Evolutionary conservation across 2,113 vertebrate species (phyloP).

Genomic region (Machaerirhynchus nigripectus): DNA sequence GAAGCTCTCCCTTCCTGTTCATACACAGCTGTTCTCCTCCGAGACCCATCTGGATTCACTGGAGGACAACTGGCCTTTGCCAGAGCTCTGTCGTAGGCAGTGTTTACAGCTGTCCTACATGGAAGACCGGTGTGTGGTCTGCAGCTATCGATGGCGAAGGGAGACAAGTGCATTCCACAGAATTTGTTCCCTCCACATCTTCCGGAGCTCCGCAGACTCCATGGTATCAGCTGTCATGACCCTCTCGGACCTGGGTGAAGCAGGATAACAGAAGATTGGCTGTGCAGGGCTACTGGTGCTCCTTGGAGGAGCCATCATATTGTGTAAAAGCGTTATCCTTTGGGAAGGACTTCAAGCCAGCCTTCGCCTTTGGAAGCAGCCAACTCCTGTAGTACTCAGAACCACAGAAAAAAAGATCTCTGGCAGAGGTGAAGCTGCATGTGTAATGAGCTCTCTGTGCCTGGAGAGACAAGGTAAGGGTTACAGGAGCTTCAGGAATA

Average conservation of each 20-base stretch:
- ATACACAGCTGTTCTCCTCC: conserved; percentile 63
- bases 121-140: conserved; percentile 54
- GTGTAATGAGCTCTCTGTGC: background rate
- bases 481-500: background rate
- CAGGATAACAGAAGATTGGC: background rate
- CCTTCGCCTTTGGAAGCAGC: background rate
- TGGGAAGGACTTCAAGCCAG: background rate
- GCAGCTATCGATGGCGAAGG: background rate
- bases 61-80: conserved; percentile 58
- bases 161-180: conserved; percentile 17
- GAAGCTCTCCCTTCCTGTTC: conserved; percentile 63
- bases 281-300: background rate
- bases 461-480: background rate
- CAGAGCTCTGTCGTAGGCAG: conserved; percentile 42
- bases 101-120: conserved; percentile 56
- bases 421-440: background rate
- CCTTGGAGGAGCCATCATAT: background rate
- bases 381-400: background rate
- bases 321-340: background rate
- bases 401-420: background rate
- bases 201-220: background rate
- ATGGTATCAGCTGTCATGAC: background rate
- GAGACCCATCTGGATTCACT: conserved; percentile 56
- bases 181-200: background rate
- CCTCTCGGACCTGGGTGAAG: background rate